These are phyloP conservation scores for Catharus bicknelli DNA, from an alignment of 2,113 vertebrate genomes.

Conservation along the genomic window DNA sequence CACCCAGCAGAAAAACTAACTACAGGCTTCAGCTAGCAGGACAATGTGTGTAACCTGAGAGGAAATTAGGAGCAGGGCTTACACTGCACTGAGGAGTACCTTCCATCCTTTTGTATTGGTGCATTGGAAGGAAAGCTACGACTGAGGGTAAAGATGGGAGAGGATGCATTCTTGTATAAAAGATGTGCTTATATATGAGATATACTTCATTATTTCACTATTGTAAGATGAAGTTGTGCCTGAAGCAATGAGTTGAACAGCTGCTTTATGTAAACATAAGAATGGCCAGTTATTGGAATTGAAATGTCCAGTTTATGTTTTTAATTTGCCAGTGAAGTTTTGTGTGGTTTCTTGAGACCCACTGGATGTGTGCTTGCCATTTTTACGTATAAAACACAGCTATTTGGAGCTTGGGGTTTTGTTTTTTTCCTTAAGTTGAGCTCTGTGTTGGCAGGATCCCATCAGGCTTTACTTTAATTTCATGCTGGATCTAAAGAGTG, in stretches of 20 bases:
- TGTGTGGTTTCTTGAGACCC: not conserved
- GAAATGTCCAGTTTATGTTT: not conserved
- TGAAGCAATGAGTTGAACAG: not conserved
- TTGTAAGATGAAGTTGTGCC: not conserved
- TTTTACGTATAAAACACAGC: not conserved
- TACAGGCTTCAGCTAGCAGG: not conserved
- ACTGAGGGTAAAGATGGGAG: not conserved
- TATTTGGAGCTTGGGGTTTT: not conserved
- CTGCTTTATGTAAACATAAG: not conserved
- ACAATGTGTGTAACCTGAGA: not conserved
- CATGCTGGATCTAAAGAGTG: not conserved
- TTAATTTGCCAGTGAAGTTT: not conserved
- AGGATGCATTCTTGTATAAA: not conserved
- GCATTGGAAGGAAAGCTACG: not conserved
- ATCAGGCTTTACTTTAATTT: not conserved
- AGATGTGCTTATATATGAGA: not conserved
- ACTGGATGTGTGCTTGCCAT: not conserved
- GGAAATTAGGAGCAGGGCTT: not conserved
- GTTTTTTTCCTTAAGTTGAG: not conserved
- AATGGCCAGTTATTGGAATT: not conserved
- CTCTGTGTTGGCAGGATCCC: not conserved
- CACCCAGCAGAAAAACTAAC: not conserved
- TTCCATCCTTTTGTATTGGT: not conserved
- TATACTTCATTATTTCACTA: not conserved
- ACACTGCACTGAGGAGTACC: not conserved